phyloP scores from a whole-genome alignment of 53 echinoderm and acorn worm genomes.

The Patiria pectinifera region DNA sequence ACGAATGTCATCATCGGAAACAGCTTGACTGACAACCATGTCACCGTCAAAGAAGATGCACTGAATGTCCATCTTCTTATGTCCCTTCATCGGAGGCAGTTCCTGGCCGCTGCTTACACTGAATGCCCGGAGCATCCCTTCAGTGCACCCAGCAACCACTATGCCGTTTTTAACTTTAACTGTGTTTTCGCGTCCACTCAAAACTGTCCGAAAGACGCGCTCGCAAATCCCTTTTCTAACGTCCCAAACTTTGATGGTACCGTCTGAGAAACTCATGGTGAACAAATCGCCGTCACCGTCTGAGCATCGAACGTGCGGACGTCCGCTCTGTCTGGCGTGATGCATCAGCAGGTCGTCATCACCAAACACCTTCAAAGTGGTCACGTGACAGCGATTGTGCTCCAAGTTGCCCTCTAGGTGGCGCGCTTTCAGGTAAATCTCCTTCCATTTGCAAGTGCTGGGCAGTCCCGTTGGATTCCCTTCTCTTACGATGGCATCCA shows the following conservation, averaged over 20 bases:
- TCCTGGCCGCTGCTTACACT: neutral
- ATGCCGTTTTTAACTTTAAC: neutral
- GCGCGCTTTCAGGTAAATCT: neutral
- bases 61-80: neutral
- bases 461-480: neutral
- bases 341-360: neutral
- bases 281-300: neutral
- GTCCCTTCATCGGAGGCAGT: neutral
- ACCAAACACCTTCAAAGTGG: neutral
- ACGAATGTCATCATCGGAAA: neutral
- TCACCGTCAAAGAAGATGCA: neutral
- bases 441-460: neutral
- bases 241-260: constrained; percentile 6
- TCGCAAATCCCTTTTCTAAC: neutral
- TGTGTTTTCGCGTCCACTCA: neutral
- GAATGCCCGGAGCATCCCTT: neutral
- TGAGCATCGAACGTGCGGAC: neutral
- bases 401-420: neutral
- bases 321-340: neutral
- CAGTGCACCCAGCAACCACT: neutral
- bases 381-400: neutral
- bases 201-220: neutral
- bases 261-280: neutral
- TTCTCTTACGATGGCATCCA: neutral
- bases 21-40: neutral